Evolutionary conservation across 2,113 vertebrate genomes (phyloP), one percentile per base, ranked within the genome.

Genomic region (Symphodus melops): DNA sequence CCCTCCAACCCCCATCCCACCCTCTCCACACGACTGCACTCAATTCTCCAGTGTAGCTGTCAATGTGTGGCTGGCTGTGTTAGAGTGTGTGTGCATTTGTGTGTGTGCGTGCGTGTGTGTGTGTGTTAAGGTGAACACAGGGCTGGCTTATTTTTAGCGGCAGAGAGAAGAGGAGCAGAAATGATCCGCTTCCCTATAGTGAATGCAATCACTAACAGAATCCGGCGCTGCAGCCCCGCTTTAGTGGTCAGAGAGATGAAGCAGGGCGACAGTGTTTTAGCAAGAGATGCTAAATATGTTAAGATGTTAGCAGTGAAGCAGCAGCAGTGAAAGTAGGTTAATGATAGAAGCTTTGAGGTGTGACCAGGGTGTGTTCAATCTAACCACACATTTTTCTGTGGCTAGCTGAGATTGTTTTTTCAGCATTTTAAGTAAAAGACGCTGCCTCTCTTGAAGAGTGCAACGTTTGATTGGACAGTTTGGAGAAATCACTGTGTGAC

Each of bases 111-210:
- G 51, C 42, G 61, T 67, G 66, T 59, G 48, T 52, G 68, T 62
- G 54, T 49, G 28, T 33, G 28, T 33, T 74, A 84, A 89, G 87
- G 89, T 90, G 86, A 92, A 83, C 59, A 53, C 41, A 33, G 79
- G 85, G 72, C 75, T 79, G 62, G 55, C 65, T 79, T 93, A 93
- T 91, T 89, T 91, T 78, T 90, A 91, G 84, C 66, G 28, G 62
- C 55, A 36, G 46, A 83, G 69, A 84, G 70, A n/a, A 75, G 83
- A 81, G 72, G 57, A 86, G 70, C 75, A 79, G 75, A 72, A 85
- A 83, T 84, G 61, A 86, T 84, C 77, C 13, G 25, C 87, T 86
- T 82, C 73, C 80, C 77, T 72, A 64, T 60, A 82, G 85, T 64
- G 71, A 87, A 74, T 46, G 65, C 72, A 86, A 85, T 92, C 83